Percentiles rank a stretch among this genome's conserved stretches.
These are phyloP conservation scores for Amyelois transitella DNA, from an alignment of 1,140 invertebrate species.

Conservation along the genomic window DNA sequence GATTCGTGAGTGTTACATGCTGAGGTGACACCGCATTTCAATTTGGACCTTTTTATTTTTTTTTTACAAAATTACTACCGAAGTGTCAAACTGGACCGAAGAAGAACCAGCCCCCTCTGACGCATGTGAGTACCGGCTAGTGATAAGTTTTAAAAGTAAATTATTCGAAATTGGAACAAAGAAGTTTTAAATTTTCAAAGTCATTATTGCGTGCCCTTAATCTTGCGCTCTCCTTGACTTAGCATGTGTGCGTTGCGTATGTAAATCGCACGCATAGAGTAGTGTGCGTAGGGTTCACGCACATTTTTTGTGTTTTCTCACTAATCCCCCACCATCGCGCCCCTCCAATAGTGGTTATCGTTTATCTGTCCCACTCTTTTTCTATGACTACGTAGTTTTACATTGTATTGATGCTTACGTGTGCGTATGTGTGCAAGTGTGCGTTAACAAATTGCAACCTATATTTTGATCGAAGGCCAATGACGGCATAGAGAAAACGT, in stretches of 20 bases:
- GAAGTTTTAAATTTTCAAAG: conserved; percentile 17
- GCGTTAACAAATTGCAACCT: conserved; percentile 70
- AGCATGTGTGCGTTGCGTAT: conserved; percentile 24
- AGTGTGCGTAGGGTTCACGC: conserved; percentile 60
- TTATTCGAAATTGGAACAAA: conserved; percentile 20
- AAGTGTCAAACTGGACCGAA: conserved; percentile 72
- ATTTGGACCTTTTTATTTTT: conserved; percentile 52
- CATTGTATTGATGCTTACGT: conserved; percentile 19
- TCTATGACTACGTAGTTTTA: conserved; percentile 52
- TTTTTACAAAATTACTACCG: conserved; percentile 67
- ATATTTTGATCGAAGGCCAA: conserved; percentile 70
- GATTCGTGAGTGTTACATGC: conserved; percentile 45
- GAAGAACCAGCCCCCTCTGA: conserved; percentile 67
- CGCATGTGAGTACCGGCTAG: conserved; percentile 58
- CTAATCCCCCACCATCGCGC: conserved; percentile 46
- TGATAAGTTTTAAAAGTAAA: background rate
- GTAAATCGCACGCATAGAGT: conserved; percentile 21
- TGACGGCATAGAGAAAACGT: conserved; percentile 40
- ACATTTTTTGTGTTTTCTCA: conserved; percentile 69
- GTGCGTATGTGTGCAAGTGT: conserved; percentile 48
- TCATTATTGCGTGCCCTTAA: conserved; percentile 39
- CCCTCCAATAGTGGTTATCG: conserved; percentile 55
- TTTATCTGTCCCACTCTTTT: conserved; percentile 71
- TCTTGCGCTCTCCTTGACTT: conserved; percentile 49
- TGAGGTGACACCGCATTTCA: conserved; percentile 44